A percentile compares a stretch with the other conserved stretches of the same genome.
Conservation (phyloP, 2,888 invertebrate genomes). For the Syritta pipiens region DNA sequence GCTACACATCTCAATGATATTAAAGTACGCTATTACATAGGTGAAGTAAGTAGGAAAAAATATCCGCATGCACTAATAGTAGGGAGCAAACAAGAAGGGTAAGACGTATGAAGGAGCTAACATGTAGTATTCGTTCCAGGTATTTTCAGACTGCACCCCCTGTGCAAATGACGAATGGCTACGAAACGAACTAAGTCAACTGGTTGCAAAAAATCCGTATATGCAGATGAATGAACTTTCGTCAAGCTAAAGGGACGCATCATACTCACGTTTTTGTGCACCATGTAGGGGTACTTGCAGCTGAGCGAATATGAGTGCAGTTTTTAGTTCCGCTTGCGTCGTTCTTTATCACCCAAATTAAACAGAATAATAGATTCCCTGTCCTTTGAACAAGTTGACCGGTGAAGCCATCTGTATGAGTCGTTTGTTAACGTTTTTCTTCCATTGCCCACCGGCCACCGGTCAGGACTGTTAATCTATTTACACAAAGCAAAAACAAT, state of each 20-base stretch:
- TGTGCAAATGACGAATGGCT: background rate
- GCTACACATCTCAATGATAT: no score
- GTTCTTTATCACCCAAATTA: constrained; percentile 11
- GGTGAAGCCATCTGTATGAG: background rate
- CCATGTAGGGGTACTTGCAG: background rate
- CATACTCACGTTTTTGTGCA: background rate
- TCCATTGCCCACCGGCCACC: background rate
- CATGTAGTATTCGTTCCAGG: no score
- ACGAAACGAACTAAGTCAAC: background rate
- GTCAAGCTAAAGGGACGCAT: no score
- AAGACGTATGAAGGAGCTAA: no score
- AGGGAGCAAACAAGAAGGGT: no score
- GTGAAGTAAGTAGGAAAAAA: no score
- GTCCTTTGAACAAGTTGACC: background rate
- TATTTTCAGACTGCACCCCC: constrained; percentile 4
- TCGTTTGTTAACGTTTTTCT: background rate
- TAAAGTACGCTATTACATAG: no score
- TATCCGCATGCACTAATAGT: no score
- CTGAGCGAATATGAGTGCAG: background rate
- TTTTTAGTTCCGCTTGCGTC: background rate
- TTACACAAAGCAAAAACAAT: background rate
- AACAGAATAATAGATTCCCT: constrained; percentile 23
- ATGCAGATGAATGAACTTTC: no score
- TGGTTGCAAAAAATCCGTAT: background rate
- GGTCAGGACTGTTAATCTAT: background rate